Evolutionary conservation across 2,113 vertebrate species (phyloP).

Genomic region (Vidua macroura): DNA sequence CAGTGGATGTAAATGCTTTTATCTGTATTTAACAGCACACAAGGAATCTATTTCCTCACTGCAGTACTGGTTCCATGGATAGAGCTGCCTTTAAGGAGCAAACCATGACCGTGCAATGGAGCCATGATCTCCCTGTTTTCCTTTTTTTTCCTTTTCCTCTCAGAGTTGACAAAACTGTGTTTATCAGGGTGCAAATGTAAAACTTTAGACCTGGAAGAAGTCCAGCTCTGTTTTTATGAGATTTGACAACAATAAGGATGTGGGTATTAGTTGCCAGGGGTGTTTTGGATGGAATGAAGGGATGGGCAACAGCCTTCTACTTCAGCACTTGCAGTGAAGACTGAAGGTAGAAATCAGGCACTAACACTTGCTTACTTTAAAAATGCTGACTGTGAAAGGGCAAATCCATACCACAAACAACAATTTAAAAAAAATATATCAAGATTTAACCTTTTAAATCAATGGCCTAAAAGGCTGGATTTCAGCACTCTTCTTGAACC

Average conservation of each 20-base stretch:
- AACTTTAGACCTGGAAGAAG: not conserved
- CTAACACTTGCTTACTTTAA: not conserved
- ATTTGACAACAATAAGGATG: not conserved
- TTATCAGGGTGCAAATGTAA: not conserved
- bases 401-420: not conserved
- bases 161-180: not conserved
- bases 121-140: not conserved
- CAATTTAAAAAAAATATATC: not conserved
- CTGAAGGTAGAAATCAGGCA: not conserved
- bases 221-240: not conserved
- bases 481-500: not conserved
- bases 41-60: not conserved
- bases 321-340: not conserved
- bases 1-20: not conserved
- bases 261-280: not conserved
- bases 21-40: not conserved
- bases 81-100: not conserved
- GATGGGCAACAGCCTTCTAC: not conserved
- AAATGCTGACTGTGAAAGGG: not conserved
- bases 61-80: not conserved
- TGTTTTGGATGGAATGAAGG: not conserved
- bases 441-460: not conserved
- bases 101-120: not conserved
- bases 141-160: not conserved
- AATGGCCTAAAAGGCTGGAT: not conserved